Evolutionary conservation across 2,797 vertebrate genomes (phyloP).

Genomic region (Neostethus bicornis): DNA sequence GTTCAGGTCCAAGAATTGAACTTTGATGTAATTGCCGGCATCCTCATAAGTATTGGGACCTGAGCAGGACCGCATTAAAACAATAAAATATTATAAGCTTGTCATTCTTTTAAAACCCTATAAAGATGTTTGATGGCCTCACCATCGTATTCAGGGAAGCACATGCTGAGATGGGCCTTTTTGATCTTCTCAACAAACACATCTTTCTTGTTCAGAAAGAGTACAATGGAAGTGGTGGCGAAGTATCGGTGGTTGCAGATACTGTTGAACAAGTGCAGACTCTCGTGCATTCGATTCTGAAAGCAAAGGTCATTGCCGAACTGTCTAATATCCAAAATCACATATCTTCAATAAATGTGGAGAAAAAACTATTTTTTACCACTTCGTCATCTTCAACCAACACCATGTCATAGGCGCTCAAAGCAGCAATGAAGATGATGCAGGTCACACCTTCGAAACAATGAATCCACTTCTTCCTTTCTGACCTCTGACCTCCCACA

Average conservation of each 20-base stretch:
- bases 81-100: conserved; percentile 1
- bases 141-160: conserved; percentile 98
- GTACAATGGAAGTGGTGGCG: conserved; percentile 93
- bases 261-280: conserved; percentile 98
- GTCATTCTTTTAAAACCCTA: not conserved
- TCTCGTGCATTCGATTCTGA: conserved; percentile 99
- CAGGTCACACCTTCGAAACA: conserved; percentile 99
- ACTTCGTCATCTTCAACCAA: conserved; percentile 98
- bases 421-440: conserved; percentile 97
- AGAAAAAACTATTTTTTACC: conserved; percentile 73
- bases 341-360: not conserved
- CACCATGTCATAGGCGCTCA: conserved; percentile 99
- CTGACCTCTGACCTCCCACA: conserved; percentile 95
- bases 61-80: conserved; percentile 44
- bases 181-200: conserved; percentile 97
- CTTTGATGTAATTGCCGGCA: conserved; percentile 95
- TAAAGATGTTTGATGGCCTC: conserved; percentile 46
- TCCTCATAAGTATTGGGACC: conserved; percentile 96
- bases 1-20: conserved; percentile 97
- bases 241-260: conserved; percentile 99
- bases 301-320: conserved; percentile 12
- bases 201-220: conserved; percentile 99
- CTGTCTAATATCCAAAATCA: not conserved
- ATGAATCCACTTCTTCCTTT: conserved; percentile 99
- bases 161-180: conserved; percentile 98